A percentile compares a stretch with the other conserved stretches of the same genome.
phyloP scores from a whole-genome alignment of 1,140 invertebrate species.

The Apolygus lucorum region DNA sequence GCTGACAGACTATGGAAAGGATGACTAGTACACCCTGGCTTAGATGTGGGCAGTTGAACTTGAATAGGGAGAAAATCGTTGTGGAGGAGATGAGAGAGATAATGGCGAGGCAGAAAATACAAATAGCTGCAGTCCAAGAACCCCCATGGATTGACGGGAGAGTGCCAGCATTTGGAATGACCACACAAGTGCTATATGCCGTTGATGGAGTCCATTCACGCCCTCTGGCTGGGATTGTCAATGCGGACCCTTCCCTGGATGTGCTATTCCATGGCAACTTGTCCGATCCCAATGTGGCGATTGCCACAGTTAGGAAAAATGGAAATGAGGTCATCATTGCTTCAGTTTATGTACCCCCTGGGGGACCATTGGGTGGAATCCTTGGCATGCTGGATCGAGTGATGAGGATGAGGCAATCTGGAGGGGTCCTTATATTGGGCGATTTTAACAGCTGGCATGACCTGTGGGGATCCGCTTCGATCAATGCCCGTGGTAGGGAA shows the following conservation, averaged over 20 bases:
- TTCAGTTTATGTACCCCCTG: not conserved
- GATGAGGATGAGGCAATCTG: not conserved
- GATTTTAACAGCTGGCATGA: not conserved
- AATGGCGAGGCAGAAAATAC: too few relatives aligned
- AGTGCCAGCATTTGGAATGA: not conserved
- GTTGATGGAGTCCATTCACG: not conserved
- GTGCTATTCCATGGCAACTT: not conserved
- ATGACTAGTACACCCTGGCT: too few relatives aligned
- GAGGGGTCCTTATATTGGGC: not conserved
- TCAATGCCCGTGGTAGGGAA: not conserved
- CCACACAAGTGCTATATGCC: not conserved
- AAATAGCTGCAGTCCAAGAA: too few relatives aligned
- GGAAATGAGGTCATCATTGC: not conserved
- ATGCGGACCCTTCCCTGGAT: not conserved
- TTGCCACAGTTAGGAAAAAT: not conserved
- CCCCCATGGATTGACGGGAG: too few relatives aligned
- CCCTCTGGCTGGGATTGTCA: not conserved
- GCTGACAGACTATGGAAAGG: too few relatives aligned
- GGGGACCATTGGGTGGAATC: not conserved
- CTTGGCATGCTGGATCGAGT: not conserved
- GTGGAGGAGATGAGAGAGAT: too few relatives aligned
- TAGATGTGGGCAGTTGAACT: too few relatives aligned
- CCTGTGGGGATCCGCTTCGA: not conserved
- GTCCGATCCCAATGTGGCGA: not conserved
- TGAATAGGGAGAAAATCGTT: too few relatives aligned